A percentile compares a stretch with the other conserved stretches of the same genome.
Conservation (phyloP, 2,113 vertebrate species). For the Parus major region DNA sequence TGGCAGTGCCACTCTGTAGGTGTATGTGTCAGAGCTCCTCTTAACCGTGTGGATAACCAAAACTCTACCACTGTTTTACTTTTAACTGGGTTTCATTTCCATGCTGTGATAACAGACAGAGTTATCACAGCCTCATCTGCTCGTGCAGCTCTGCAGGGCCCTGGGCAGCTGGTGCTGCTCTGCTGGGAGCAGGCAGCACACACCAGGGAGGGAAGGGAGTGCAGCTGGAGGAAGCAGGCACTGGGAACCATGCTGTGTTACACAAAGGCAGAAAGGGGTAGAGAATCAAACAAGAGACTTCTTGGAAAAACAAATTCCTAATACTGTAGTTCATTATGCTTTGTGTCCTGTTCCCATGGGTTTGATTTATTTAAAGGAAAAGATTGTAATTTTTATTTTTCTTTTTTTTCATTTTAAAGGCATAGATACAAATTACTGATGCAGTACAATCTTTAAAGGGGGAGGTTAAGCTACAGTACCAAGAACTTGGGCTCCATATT, state of each 20-base stretch:
- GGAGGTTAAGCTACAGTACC: background rate
- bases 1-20: background rate
- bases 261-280: background rate
- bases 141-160: background rate
- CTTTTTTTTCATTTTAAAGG: background rate
- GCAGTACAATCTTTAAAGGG: background rate
- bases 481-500: background rate
- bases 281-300: background rate
- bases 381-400: background rate
- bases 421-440: background rate
- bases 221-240: background rate
- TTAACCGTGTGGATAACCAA: background rate
- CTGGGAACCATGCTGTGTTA: background rate
- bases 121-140: accelerated
- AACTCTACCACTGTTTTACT: background rate
- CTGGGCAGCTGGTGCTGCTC: background rate
- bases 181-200: background rate
- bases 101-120: background rate
- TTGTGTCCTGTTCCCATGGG: background rate
- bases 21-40: background rate
- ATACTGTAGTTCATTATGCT: background rate
- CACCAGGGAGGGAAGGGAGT: background rate
- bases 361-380: background rate
- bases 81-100: background rate
- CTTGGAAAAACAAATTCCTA: background rate